phyloP scores from a whole-genome alignment of 2,888 invertebrate genomes.

The Torymus texanus region DNA sequence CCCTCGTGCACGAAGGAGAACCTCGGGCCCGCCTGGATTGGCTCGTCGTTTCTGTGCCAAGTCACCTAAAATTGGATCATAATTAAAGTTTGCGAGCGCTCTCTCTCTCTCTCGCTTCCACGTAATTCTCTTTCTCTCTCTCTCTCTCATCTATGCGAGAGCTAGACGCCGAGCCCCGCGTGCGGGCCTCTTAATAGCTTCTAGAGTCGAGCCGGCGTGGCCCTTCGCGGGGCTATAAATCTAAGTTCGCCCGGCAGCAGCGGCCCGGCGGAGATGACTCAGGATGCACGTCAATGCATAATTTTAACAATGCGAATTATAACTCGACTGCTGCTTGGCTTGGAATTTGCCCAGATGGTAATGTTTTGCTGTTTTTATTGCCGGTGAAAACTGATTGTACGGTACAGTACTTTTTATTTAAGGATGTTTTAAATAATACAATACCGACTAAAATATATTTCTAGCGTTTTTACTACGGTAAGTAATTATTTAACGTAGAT shows the following conservation, averaged over 20 bases:
- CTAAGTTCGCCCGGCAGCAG: conserved; percentile 4
- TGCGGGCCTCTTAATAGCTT: not conserved
- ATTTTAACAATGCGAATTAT: conserved; percentile 40
- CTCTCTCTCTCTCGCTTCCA: not conserved
- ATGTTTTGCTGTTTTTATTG: too few relatives aligned
- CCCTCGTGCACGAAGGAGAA: conserved; percentile 88
- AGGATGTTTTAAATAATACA: too few relatives aligned
- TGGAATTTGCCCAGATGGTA: not conserved
- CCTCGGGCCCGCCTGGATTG: conserved; percentile 84
- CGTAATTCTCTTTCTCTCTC: not conserved
- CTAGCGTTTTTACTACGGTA: too few relatives aligned
- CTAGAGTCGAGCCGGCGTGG: not conserved
- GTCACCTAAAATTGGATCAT: conserved; percentile 80
- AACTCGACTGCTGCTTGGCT: not conserved
- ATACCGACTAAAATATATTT: too few relatives aligned
- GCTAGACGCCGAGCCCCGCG: not conserved
- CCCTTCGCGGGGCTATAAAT: conserved; percentile 29
- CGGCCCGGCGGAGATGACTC: not conserved
- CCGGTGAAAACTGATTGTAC: too few relatives aligned
- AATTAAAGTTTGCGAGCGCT: conserved; percentile 21
- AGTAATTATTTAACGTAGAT: too few relatives aligned
- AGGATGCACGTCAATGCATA: conserved; percentile 21
- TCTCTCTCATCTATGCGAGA: not conserved
- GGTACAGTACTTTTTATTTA: too few relatives aligned
- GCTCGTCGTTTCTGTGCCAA: conserved; percentile 90